These are phyloP conservation scores for Pyrocephalus nanus DNA, from an alignment of 2,797 vertebrate genomes.

Conservation along the genomic window DNA sequence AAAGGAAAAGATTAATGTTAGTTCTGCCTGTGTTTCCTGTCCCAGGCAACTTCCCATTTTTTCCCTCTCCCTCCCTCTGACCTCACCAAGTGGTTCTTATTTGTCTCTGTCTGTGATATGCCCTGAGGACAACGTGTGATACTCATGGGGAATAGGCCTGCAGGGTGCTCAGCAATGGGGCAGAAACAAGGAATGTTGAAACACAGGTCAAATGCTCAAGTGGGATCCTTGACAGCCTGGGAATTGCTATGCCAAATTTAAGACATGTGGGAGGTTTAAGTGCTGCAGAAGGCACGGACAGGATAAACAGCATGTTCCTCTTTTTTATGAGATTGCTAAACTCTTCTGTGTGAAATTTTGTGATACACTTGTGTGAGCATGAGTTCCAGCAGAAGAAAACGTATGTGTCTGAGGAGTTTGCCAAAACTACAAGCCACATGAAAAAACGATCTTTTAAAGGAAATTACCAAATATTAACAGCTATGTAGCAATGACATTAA, in stretches of 20 bases:
- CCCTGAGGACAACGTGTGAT: neutral
- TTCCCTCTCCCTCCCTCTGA: neutral
- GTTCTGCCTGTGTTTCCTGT: neutral
- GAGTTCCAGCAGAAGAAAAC: neutral
- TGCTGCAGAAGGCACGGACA: neutral
- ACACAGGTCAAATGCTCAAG: neutral
- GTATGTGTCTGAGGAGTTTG: neutral
- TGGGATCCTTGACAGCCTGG: neutral
- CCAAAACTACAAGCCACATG: neutral
- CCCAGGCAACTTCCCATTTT: neutral
- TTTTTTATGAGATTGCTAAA: neutral
- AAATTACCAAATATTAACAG: neutral
- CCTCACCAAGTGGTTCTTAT: rapidly evolving
- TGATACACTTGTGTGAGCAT: neutral
- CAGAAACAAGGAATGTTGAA: neutral
- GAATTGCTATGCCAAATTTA: neutral
- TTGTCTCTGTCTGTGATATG: neutral
- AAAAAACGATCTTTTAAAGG: neutral
- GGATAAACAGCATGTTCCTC: neutral
- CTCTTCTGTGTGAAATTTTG: neutral
- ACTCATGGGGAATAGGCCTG: neutral
- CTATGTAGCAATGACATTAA: neutral
- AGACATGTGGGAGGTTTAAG: neutral
- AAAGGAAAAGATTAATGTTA: neutral
- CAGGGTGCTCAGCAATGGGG: rapidly evolving